Percentiles rank a stretch among this genome's conserved stretches.
These are phyloP conservation scores for Protonibea diacanthus DNA, from an alignment of 2,797 vertebrate genomes.

Conservation along the genomic window DNA sequence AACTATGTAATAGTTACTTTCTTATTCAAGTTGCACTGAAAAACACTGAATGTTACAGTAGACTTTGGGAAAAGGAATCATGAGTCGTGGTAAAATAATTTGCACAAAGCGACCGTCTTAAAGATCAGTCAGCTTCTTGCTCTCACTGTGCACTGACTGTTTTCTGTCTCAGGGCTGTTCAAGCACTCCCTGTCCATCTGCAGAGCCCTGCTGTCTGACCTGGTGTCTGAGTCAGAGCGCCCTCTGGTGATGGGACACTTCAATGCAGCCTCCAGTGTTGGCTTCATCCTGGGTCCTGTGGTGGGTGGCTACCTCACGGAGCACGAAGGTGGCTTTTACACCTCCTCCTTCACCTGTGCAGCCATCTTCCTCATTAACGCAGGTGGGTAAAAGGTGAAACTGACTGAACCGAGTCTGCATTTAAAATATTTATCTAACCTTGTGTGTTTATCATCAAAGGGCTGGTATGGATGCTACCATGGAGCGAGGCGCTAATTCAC, in stretches of 20 bases:
- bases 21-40: neutral
- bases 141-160: conserved; percentile 1
- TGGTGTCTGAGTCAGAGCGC: conserved; percentile 92
- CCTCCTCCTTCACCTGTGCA: conserved; percentile 90
- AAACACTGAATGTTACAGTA: neutral
- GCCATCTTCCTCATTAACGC: conserved; percentile 93
- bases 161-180: conserved; percentile 90
- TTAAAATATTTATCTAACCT: neutral
- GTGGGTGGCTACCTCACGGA: conserved; percentile 95
- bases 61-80: too few species aligned
- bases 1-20: too few species aligned
- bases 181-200: conserved; percentile 97
- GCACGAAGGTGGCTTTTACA: conserved; percentile 92
- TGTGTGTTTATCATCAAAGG: conserved; percentile 76
- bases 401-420: neutral
- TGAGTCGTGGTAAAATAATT: neutral
- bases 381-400: conserved; percentile 76
- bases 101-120: neutral
- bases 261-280: conserved; percentile 92
- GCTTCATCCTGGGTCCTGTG: conserved; percentile 96
- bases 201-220: conserved; percentile 94
- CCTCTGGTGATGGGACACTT: conserved; percentile 94
- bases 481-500: conserved; percentile 78
- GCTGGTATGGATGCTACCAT: conserved; percentile 92
- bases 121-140: neutral